A percentile compares a stretch with the other conserved stretches of the same genome.
Evolutionary conservation across 2,797 vertebrate species (phyloP).

Genomic region (Lemur catta): DNA sequence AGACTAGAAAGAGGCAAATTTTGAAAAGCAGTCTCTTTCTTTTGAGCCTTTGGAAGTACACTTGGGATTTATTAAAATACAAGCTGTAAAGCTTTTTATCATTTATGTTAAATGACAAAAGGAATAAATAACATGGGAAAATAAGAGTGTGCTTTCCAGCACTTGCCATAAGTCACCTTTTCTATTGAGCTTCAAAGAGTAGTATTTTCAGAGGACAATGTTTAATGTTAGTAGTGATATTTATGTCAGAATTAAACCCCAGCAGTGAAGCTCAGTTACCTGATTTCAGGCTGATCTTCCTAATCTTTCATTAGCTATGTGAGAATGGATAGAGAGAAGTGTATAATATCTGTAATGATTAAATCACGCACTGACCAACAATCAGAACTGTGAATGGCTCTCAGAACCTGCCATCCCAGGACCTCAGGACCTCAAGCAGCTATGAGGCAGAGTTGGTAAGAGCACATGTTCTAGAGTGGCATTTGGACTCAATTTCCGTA

Average conservation of each 20-base stretch:
- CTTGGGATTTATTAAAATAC: slow-evolving; percentile 16
- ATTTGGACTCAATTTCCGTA: background rate
- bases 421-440: no score
- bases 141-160: background rate
- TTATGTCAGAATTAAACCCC: background rate
- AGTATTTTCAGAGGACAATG: background rate
- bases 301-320: background rate
- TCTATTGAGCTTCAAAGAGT: background rate
- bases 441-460: background rate
- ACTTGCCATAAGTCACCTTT: background rate
- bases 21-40: slow-evolving; percentile 55
- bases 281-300: background rate
- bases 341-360: background rate
- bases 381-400: no score
- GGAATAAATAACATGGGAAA: background rate
- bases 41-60: slow-evolving; percentile 1
- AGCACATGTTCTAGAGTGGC: background rate
- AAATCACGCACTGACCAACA: background rate
- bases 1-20: slow-evolving; percentile 39
- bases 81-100: background rate
- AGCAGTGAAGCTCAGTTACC: background rate
- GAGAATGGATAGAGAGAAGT: background rate
- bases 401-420: background rate
- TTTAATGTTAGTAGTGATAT: background rate
- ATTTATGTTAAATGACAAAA: slow-evolving; percentile 19